Evolutionary conservation across 2,113 vertebrate genomes (phyloP).

Genomic region (Lycaon pictus): DNA sequence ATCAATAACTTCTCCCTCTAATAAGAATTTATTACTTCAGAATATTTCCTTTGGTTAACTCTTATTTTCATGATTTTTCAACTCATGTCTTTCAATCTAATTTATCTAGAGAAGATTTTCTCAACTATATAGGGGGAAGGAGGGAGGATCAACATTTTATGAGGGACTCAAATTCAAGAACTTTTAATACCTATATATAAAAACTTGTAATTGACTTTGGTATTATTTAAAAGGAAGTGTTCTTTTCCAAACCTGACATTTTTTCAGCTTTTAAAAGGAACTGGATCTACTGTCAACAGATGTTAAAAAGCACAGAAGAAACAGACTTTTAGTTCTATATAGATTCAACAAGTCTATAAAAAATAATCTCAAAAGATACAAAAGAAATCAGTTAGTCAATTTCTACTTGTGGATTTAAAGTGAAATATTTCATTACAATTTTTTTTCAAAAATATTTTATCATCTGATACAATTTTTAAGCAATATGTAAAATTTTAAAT

Average conservation of each 20-base stretch:
- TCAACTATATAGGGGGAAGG: not conserved
- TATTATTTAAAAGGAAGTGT: conserved; percentile 56
- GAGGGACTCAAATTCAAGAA: conserved; percentile 59
- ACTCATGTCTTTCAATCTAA: conserved; percentile 57
- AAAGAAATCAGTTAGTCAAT: conserved; percentile 86
- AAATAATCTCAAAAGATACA: conserved; percentile 83
- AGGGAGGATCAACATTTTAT: conserved; percentile 10
- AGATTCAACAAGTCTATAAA: conserved; percentile 78
- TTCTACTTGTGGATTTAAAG: conserved; percentile 90
- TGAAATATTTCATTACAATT: conserved; percentile 81
- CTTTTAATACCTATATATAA: conserved; percentile 42
- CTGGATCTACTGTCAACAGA: conserved; percentile 88
- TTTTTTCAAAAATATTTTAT: conserved; percentile 56
- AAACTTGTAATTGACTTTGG: conserved; percentile 37
- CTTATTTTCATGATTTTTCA: conserved; percentile 59
- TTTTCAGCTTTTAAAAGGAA: conserved; percentile 87
- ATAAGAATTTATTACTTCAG: conserved; percentile 49
- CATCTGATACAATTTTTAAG: conserved; percentile 68
- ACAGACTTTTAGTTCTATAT: conserved; percentile 92
- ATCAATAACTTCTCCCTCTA: conserved; percentile 46
- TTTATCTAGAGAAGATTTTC: conserved; percentile 58
- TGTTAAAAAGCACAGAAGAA: conserved; percentile 90
- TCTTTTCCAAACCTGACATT: conserved; percentile 73
- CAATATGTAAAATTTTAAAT: conserved; percentile 63
- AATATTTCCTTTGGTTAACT: conserved; percentile 46